Conservation (phyloP, 1,140 invertebrate genomes). For the Microplitis demolitor region DNA sequence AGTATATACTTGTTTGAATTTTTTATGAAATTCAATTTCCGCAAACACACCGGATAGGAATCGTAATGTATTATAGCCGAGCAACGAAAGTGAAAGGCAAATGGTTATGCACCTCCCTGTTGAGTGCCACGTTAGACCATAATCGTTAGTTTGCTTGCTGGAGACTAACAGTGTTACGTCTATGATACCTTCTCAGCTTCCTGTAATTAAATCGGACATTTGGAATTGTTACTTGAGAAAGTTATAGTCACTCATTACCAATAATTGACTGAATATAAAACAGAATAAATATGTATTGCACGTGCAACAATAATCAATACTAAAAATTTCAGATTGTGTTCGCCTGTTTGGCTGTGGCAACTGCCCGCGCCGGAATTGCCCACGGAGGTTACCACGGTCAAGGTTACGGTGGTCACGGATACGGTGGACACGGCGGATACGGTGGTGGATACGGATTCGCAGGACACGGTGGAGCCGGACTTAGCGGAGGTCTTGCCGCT, state of each 20-base stretch:
- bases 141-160: slow-evolving; percentile 12
- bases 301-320: background rate
- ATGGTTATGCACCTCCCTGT: slow-evolving; percentile 38
- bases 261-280: background rate
- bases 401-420: slow-evolving; percentile 41
- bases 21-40: background rate
- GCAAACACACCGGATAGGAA: background rate
- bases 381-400: slow-evolving; percentile 48
- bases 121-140: slow-evolving; percentile 37
- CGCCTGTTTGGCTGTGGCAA: slow-evolving; percentile 59
- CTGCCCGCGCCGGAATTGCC: slow-evolving; percentile 57
- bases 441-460: slow-evolving; percentile 44
- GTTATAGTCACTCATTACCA: background rate
- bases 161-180: background rate
- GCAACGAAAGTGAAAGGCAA: slow-evolving; percentile 51
- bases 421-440: slow-evolving; percentile 41
- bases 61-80: slow-evolving; percentile 13
- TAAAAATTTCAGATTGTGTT: slow-evolving; percentile 53
- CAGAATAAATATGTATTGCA: background rate
- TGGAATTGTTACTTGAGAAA: slow-evolving; percentile 6
- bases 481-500: slow-evolving; percentile 58
- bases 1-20: background rate
- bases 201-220: slow-evolving; percentile 7
- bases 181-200: slow-evolving; percentile 10
- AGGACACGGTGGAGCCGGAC: slow-evolving; percentile 49